Conservation (phyloP, 92 coral and sea anemone species). For the Pocillopora grandis region DNA sequence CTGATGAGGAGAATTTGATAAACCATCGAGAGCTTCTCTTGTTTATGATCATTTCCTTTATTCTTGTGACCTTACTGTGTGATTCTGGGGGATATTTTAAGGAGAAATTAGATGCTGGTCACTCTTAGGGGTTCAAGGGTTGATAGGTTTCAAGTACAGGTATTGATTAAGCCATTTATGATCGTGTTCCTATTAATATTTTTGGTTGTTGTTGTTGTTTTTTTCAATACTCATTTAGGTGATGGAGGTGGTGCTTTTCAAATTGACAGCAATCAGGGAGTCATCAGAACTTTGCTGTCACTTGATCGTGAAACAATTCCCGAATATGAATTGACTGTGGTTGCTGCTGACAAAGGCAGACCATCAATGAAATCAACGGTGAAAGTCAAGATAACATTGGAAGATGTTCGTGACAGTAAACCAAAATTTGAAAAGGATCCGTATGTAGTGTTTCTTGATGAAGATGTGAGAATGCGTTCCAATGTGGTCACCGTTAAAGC, state of each 20-base stretch:
- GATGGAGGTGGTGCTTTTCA: slow-evolving; percentile 82
- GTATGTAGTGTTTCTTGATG: slow-evolving; percentile 62
- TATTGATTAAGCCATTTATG: too few species aligned
- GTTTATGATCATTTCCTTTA: too few species aligned
- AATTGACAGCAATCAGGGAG: slow-evolving; percentile 84
- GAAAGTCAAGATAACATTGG: slow-evolving; percentile 63
- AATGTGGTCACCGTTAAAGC: slow-evolving; percentile 72
- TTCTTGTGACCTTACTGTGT: too few species aligned
- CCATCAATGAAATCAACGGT: slow-evolving; percentile 68
- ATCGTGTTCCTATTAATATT: not conserved
- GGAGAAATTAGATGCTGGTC: too few species aligned
- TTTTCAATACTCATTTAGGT: slow-evolving; percentile 44
- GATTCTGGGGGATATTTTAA: too few species aligned
- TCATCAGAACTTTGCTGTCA: slow-evolving; percentile 61
- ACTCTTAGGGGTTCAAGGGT: too few species aligned
- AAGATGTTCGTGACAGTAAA: slow-evolving; percentile 84
- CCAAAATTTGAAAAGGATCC: slow-evolving; percentile 72
- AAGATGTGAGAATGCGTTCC: slow-evolving; percentile 50
- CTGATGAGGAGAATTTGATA: too few species aligned
- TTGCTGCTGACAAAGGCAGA: slow-evolving; percentile 83
- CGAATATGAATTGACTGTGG: slow-evolving; percentile 67
- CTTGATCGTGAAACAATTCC: slow-evolving; percentile 88
- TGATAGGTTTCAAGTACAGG: too few species aligned
- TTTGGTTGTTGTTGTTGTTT: not conserved
- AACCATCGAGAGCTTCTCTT: too few species aligned